phyloP scores from a whole-genome alignment of 2,888 invertebrate genomes.

The Netelia inedita region DNA sequence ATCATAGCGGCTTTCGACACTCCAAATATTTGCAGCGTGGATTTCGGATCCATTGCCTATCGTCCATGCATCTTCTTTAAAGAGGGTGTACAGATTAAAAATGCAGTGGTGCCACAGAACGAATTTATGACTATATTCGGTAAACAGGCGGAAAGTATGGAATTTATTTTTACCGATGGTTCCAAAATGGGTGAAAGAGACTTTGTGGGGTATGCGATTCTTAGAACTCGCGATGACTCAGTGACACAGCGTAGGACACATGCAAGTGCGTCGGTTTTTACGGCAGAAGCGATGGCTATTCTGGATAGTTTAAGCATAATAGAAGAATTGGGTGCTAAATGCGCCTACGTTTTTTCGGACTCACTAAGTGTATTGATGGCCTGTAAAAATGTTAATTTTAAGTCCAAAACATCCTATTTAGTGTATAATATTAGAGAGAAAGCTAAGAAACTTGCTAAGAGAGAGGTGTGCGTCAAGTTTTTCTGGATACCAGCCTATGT shows the following conservation, averaged over 20 bases:
- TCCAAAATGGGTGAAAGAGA: background rate
- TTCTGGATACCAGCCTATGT: constrained; percentile 49
- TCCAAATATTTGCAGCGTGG: constrained; percentile 1
- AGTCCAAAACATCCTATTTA: constrained; percentile 9
- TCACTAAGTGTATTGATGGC: constrained; percentile 42
- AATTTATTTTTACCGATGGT: constrained; percentile 49
- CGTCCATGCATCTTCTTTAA: background rate
- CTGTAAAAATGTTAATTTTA: background rate
- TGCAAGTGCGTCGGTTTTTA: constrained; percentile 37
- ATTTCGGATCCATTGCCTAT: background rate
- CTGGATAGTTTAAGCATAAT: constrained; percentile 27
- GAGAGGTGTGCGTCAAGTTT: background rate
- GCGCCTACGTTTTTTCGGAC: constrained; percentile 50
- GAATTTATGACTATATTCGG: constrained; percentile 11
- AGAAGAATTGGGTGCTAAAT: background rate
- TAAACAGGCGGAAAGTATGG: background rate
- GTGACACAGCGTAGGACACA: constrained; percentile 19
- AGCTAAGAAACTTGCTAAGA: background rate
- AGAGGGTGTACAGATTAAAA: background rate
- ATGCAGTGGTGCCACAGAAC: background rate
- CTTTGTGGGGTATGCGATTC: constrained; percentile 35
- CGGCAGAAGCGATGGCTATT: constrained; percentile 52
- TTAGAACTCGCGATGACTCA: background rate
- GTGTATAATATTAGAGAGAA: constrained; percentile 35
- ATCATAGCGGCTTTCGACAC: background rate